A percentile compares a stretch with the other conserved stretches of the same genome.
These are phyloP conservation scores for Netelia fuscicornis DNA, from an alignment of 2,888 invertebrate genomes.

Conservation along the genomic window DNA sequence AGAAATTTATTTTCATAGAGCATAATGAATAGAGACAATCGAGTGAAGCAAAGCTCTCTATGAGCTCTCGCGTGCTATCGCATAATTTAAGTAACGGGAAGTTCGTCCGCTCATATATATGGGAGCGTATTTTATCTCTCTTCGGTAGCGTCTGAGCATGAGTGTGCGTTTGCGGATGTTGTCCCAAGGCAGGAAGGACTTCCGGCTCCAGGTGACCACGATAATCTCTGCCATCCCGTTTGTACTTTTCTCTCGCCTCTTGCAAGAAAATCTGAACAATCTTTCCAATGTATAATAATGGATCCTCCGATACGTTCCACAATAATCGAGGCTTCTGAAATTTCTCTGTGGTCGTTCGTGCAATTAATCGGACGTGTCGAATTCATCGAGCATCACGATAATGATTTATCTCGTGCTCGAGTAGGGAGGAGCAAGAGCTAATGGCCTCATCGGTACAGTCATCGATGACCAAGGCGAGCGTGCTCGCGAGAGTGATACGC, in stretches of 20 bases:
- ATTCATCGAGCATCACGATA: conserved; percentile 36
- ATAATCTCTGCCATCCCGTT: conserved; percentile 12
- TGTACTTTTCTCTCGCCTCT: conserved; percentile 6
- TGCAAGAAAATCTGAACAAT: conserved; percentile 23
- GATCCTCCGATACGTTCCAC: background rate
- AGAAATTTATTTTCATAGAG: conserved; percentile 20
- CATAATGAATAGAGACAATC: background rate
- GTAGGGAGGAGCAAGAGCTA: conserved; percentile 12
- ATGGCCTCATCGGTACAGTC: conserved; percentile 51
- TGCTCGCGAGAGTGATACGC: conserved; percentile 29
- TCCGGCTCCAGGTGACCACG: conserved; percentile 63
- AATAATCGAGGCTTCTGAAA: background rate
- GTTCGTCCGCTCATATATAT: conserved; percentile 33
- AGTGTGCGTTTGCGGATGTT: conserved; percentile 55
- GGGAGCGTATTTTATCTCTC: conserved; percentile 35
- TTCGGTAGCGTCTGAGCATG: conserved; percentile 13
- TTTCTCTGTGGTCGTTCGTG: background rate
- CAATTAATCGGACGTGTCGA: background rate
- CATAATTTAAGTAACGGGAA: conserved; percentile 59
- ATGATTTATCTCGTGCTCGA: conserved; percentile 38
- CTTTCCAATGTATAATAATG: conserved; percentile 5
- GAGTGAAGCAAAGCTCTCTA: conserved; percentile 15
- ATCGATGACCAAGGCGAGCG: conserved; percentile 61
- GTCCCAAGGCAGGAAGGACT: conserved; percentile 60
- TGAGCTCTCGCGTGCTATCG: conserved; percentile 22